These are phyloP conservation scores for Centrocercus urophasianus DNA, from an alignment of 2,113 vertebrate genomes.

Conservation along the genomic window DNA sequence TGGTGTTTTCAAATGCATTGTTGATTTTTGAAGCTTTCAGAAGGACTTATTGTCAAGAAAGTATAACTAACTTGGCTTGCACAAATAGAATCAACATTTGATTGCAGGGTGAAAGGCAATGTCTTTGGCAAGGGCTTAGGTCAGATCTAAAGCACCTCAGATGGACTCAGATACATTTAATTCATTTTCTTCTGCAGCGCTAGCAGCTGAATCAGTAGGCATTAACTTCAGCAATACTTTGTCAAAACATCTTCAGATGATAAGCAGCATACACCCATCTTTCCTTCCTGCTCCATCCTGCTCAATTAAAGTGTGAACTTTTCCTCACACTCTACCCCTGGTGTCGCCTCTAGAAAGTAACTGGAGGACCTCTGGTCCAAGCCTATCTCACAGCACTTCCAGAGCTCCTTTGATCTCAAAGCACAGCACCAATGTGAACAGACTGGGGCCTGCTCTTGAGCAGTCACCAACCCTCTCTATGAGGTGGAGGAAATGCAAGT, in stretches of 20 bases:
- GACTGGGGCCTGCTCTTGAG: background rate
- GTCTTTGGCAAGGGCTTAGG: background rate
- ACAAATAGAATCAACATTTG: background rate
- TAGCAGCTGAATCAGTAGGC: background rate
- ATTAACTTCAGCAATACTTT: background rate
- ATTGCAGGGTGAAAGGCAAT: background rate
- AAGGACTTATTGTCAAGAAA: background rate
- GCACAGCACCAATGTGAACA: background rate
- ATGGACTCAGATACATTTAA: background rate
- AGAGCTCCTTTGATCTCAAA: background rate
- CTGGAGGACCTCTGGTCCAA: background rate
- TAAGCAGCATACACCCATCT: background rate
- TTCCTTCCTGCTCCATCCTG: background rate
- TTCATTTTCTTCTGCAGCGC: background rate
- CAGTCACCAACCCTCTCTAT: background rate
- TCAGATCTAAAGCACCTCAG: background rate
- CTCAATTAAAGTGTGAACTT: background rate
- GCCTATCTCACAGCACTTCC: background rate
- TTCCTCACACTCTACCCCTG: background rate
- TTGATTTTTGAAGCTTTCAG: background rate
- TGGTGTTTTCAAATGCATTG: background rate
- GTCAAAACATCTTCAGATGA: background rate
- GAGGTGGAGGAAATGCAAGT: background rate
- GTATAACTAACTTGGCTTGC: background rate
- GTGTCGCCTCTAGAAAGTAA: background rate